Conservation (phyloP, 2,797 vertebrate genomes). For the Menidia menidia region DNA sequence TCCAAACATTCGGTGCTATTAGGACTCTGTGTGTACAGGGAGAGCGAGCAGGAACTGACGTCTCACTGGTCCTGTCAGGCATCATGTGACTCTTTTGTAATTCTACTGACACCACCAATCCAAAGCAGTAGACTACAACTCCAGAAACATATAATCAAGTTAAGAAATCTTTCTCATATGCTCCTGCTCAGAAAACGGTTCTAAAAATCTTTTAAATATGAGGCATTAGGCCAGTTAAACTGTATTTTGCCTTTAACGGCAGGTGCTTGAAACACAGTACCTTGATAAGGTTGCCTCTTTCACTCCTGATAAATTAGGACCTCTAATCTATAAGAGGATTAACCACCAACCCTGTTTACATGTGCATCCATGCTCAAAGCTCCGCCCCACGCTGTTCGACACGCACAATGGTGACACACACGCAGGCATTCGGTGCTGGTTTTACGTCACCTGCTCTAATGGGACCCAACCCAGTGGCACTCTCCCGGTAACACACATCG, state of each 20-base stretch:
- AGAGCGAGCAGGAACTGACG: slow-evolving; percentile 7
- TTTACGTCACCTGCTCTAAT: slow-evolving; percentile 41
- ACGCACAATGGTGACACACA: slow-evolving; percentile 40
- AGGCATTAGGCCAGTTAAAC: background rate
- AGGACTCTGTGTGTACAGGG: slow-evolving; percentile 3
- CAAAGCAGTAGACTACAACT: slow-evolving; percentile 1
- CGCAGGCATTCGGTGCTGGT: slow-evolving; percentile 18
- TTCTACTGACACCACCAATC: background rate
- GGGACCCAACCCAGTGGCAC: slow-evolving; percentile 25
- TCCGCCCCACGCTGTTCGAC: slow-evolving; percentile 37
- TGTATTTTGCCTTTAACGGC: background rate
- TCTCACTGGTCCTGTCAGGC: slow-evolving; percentile 8
- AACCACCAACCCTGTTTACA: slow-evolving; percentile 70
- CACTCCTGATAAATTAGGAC: slow-evolving; percentile 84
- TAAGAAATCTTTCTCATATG: background rate
- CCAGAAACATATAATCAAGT: background rate
- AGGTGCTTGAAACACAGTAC: slow-evolving; percentile 57
- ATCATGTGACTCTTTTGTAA: slow-evolving; percentile 6
- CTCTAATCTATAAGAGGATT: slow-evolving; percentile 87
- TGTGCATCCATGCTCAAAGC: slow-evolving; percentile 48
- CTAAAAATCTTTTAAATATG: background rate
- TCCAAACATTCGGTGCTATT: slow-evolving; percentile 19
- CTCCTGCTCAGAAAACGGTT: background rate
- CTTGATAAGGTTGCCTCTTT: slow-evolving; percentile 62
- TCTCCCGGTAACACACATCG: slow-evolving; percentile 25